phyloP scores from a whole-genome alignment of 2,113 vertebrate genomes.

The Donacobius atricapilla region DNA sequence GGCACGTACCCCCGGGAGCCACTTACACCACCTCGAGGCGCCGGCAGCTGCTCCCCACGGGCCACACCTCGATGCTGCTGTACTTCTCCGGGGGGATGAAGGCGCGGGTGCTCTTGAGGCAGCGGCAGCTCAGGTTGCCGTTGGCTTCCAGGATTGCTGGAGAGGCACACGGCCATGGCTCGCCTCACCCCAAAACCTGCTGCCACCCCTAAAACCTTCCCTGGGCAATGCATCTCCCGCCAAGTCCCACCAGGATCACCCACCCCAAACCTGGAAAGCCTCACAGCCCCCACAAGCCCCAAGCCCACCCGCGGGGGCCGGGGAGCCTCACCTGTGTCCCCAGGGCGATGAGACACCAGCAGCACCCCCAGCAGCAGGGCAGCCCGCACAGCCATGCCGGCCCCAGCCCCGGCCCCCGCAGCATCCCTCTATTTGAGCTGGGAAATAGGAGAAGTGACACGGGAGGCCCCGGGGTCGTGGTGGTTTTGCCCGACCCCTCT shows the following conservation, averaged over 20 bases:
- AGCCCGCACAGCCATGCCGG: not conserved
- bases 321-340: not conserved
- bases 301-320: accelerated
- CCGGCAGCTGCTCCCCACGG: slow-evolving; percentile 48
- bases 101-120: not conserved
- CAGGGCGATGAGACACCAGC: not conserved
- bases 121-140: slow-evolving; percentile 35
- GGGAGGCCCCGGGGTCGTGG: not conserved
- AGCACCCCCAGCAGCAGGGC: slow-evolving; percentile 25
- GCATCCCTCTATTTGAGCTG: slow-evolving; percentile 28
- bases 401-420: not conserved
- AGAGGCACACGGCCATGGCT: accelerated
- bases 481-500: not conserved
- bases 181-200: accelerated
- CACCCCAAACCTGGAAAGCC: not conserved
- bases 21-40: slow-evolving; percentile 52
- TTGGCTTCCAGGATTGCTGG: slow-evolving; percentile 51
- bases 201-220: not conserved
- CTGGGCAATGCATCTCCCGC: accelerated
- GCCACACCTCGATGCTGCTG: not conserved
- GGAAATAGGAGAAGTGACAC: slow-evolving; percentile 31
- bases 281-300: accelerated
- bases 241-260: accelerated
- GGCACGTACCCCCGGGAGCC: accelerated
- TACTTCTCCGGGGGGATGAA: not conserved